A percentile compares a stretch with the other conserved stretches of the same genome.
These are phyloP conservation scores for Sceliomorpha sp. DNA, from an alignment of 2,888 invertebrate species.

Conservation along the genomic window DNA sequence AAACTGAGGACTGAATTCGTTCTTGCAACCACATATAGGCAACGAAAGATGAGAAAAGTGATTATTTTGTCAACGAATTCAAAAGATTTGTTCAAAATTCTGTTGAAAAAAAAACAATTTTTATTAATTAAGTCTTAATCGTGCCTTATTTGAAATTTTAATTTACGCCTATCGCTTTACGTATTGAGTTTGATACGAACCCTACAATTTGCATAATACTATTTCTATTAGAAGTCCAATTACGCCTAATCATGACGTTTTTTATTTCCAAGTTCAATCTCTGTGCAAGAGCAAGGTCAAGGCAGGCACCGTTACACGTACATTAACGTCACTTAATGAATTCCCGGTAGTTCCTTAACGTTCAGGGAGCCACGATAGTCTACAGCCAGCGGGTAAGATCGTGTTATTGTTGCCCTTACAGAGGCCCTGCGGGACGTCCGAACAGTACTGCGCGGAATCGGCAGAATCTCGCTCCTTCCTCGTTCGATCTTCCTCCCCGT, in stretches of 20 bases:
- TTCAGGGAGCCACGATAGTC: conserved; percentile 25
- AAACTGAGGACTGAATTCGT: no score
- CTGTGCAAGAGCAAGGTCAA: conserved; percentile 34
- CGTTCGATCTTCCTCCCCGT: conserved; percentile 7
- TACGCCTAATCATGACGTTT: conserved; percentile 32
- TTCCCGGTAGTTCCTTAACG: conserved; percentile 54
- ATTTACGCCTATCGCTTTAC: no score
- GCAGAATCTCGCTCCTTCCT: conserved; percentile 46
- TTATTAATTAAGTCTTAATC: no score
- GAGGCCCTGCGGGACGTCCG: conserved; percentile 62
- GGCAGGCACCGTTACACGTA: conserved; percentile 62
- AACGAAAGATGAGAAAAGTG: no score
- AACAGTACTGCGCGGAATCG: conserved; percentile 64
- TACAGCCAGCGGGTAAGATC: conserved; percentile 32
- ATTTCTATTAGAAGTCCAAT: conserved; percentile 32
- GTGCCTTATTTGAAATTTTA: no score
- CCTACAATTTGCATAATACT: neutral
- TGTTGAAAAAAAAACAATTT: no score
- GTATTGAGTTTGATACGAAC: no score
- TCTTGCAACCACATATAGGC: no score
- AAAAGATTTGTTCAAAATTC: no score
- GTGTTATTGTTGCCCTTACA: conserved; percentile 63
- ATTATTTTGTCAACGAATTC: no score
- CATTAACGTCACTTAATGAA: conserved; percentile 68
- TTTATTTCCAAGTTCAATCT: conserved; percentile 37